These are phyloP conservation scores for Zaprionus capensis DNA, from an alignment of 1,140 invertebrate genomes.

Conservation along the genomic window DNA sequence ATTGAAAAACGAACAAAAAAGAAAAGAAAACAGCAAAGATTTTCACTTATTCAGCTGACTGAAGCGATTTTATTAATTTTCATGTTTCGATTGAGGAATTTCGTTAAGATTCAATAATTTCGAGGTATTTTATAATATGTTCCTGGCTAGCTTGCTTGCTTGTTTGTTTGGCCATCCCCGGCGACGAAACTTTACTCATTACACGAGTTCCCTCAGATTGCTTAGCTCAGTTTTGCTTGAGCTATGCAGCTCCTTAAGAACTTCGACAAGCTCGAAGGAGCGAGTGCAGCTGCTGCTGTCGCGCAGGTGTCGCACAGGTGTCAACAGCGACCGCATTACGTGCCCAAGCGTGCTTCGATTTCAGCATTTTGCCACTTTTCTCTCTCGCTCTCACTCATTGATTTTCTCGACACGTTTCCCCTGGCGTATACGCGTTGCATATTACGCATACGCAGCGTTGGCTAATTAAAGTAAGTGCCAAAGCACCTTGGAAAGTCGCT, in stretches of 20 bases:
- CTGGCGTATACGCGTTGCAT: constrained; percentile 21
- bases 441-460: constrained; percentile 66
- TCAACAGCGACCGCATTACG: constrained; percentile 7
- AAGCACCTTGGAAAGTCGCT: constrained; percentile 37
- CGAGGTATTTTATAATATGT: constrained; percentile 7
- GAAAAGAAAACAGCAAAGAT: constrained; percentile 22
- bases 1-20: constrained; percentile 18
- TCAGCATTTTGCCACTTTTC: constrained; percentile 15
- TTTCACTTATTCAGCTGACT: constrained; percentile 51
- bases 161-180: background rate
- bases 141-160: constrained; percentile 7
- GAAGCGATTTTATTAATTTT: constrained; percentile 59
- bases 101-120: constrained; percentile 23
- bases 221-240: constrained; percentile 32
- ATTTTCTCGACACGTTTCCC: constrained; percentile 26
- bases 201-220: constrained; percentile 28
- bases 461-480: constrained; percentile 70
- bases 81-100: constrained; percentile 41
- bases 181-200: constrained; percentile 52
- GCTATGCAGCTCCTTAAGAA: constrained; percentile 63
- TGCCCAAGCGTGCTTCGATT: constrained; percentile 29
- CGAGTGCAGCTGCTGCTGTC: constrained; percentile 6
- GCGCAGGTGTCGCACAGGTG: constrained; percentile 7
- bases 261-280: constrained; percentile 11
- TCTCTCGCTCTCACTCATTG: constrained; percentile 38